Evolutionary conservation across 2,113 vertebrate genomes (phyloP).

Genomic region (Helogale parvula): DNA sequence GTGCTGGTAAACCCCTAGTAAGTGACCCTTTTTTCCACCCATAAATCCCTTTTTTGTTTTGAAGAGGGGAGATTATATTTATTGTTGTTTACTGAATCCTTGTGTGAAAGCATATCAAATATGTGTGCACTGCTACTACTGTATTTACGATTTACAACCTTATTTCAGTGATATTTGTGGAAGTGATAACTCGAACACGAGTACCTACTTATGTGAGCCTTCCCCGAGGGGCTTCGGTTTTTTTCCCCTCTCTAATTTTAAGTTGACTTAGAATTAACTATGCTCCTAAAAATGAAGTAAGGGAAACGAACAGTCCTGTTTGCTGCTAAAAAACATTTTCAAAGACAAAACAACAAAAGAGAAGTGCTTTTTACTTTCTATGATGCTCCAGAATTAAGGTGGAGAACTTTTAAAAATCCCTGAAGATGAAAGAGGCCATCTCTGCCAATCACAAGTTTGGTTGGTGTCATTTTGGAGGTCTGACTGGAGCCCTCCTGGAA

Average conservation of each 20-base stretch:
- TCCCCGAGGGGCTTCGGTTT: slow-evolving; percentile 55
- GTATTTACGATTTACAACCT: slow-evolving; percentile 76
- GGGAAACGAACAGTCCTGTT: slow-evolving; percentile 80
- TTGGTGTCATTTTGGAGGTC: slow-evolving; percentile 73
- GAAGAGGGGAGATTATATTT: slow-evolving; percentile 84
- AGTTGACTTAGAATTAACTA: slow-evolving; percentile 76
- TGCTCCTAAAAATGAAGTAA: slow-evolving; percentile 73
- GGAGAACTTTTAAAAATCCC: slow-evolving; percentile 64
- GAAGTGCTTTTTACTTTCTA: slow-evolving; percentile 80
- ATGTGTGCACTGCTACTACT: slow-evolving; percentile 80
- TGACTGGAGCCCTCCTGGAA: slow-evolving; percentile 81
- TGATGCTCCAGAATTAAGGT: slow-evolving; percentile 74
- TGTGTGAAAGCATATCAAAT: slow-evolving; percentile 83
- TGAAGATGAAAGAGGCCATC: slow-evolving; percentile 75
- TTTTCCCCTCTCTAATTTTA: slow-evolving; percentile 68
- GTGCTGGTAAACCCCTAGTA: slow-evolving; percentile 68
- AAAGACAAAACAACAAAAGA: slow-evolving; percentile 76
- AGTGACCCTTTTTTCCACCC: slow-evolving; percentile 75
- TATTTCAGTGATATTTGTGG: slow-evolving; percentile 74
- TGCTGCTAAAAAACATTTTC: slow-evolving; percentile 84
- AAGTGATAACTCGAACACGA: slow-evolving; percentile 58
- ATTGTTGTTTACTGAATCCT: slow-evolving; percentile 84
- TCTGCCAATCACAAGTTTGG: slow-evolving; percentile 73
- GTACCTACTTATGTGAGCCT: slow-evolving; percentile 73
- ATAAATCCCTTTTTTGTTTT: slow-evolving; percentile 78